These are phyloP conservation scores for Thymelicus lineola DNA, from an alignment of 2,888 invertebrate genomes.

Conservation along the genomic window DNA sequence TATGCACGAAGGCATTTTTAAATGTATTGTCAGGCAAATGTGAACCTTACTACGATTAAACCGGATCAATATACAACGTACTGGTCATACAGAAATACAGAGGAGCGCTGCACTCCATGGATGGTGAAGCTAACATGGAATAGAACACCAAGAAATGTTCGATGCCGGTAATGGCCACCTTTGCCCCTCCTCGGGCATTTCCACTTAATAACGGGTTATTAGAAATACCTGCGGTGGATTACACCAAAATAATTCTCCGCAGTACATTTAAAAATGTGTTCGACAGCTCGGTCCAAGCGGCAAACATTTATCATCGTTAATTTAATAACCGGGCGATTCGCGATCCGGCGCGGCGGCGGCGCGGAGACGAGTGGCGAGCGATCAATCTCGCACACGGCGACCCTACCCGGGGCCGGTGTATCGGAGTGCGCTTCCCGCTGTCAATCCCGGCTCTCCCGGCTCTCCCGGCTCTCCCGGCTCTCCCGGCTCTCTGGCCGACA, in stretches of 20 bases:
- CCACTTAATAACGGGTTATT: not conserved
- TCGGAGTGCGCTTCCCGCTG: not conserved
- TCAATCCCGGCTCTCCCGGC: no score
- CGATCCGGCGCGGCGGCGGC: constrained; percentile 18
- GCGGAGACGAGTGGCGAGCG: constrained; percentile 11
- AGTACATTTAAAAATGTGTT: not conserved
- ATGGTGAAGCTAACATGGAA: not conserved
- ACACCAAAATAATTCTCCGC: not conserved
- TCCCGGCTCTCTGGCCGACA: no score
- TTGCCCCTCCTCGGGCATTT: not conserved
- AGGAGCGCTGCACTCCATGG: no score
- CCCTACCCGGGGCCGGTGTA: not conserved
- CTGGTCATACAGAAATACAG: no score
- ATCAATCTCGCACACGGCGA: constrained; percentile 15
- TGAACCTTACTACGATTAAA: no score
- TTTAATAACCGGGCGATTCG: constrained; percentile 29
- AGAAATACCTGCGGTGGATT: not conserved
- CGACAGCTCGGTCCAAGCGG: not conserved
- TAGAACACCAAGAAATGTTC: not conserved
- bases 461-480: no score
- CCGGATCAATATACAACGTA: no score
- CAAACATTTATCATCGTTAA: constrained; percentile 24
- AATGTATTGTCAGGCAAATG: no score
- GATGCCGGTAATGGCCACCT: not conserved
- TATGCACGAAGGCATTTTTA: no score